Percentiles rank a stretch among this genome's conserved stretches.
Conservation (phyloP, 2,113 vertebrate genomes). For the Cavia porcellus region DNA sequence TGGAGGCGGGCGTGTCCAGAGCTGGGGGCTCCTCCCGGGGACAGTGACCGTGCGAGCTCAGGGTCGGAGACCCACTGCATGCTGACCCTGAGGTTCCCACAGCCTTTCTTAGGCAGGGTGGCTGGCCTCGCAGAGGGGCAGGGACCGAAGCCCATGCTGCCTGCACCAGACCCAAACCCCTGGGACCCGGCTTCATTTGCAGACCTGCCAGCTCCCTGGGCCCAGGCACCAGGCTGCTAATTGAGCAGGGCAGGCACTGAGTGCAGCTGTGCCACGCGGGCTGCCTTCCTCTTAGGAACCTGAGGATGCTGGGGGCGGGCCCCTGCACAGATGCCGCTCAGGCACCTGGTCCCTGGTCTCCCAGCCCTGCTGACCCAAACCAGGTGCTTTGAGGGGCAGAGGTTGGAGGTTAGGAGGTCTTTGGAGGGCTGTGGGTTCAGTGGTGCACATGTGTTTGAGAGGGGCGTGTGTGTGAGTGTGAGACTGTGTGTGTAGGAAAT, state of each 20-base stretch:
- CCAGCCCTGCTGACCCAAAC: neutral
- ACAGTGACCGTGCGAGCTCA: neutral
- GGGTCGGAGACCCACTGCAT: rapidly evolving
- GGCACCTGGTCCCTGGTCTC: neutral
- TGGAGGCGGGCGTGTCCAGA: rapidly evolving
- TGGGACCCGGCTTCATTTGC: constrained; percentile 6
- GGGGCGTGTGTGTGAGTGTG: neutral
- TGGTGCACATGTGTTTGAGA: neutral
- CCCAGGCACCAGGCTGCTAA: constrained; percentile 49
- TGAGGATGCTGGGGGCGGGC: neutral
- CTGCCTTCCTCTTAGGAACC: neutral
- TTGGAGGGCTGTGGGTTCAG: neutral
- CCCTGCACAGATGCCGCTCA: rapidly evolving
- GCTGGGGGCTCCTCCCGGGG: rapidly evolving
- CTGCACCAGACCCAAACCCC: neutral
- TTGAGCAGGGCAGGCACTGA: neutral
- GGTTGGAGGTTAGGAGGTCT: neutral
- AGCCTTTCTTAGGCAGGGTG: rapidly evolving
- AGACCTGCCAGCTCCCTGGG: neutral
- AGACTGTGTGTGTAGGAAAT: neutral
- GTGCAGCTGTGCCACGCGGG: rapidly evolving
- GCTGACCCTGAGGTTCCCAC: neutral
- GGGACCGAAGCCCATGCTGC: neutral
- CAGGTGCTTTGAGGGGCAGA: neutral
- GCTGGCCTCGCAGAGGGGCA: neutral